These are phyloP conservation scores for Ephydatia muelleri DNA, from an alignment of 37 sponge, comb jelly and placozoan genomes.

Conservation along the genomic window DNA sequence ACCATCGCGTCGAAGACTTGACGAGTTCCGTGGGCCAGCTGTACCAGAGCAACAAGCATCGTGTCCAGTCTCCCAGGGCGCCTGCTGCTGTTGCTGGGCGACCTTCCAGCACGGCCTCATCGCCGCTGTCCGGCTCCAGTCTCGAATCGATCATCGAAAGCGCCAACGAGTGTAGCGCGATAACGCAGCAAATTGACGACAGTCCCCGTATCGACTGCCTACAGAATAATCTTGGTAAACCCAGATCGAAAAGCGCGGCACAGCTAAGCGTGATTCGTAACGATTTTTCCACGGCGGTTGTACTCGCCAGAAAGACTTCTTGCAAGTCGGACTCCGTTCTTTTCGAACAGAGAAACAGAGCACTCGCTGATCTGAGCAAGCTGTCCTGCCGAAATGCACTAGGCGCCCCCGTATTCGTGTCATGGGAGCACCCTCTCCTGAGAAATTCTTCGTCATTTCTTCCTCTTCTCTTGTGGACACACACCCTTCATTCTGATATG, in stretches of 20 bases:
- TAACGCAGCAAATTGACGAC: too few relatives aligned
- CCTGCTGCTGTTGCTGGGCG: background rate
- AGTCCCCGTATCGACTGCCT: background rate
- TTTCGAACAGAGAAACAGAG: background rate
- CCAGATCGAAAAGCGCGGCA: slow-evolving; percentile 21
- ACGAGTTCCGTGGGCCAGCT: slow-evolving; percentile 30
- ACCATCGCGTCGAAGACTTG: slow-evolving; percentile 25
- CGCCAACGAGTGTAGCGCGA: background rate
- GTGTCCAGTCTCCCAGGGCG: too few relatives aligned
- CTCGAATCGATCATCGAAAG: slow-evolving; percentile 23
- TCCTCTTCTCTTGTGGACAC: too few relatives aligned
- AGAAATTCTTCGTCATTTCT: too few relatives aligned
- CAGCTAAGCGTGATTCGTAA: slow-evolving; percentile 33
- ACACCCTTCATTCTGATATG: too few relatives aligned
- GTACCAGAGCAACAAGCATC: background rate
- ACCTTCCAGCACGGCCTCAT: background rate
- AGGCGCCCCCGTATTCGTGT: too few relatives aligned
- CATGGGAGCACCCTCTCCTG: too few relatives aligned
- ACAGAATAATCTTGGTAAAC: slow-evolving; percentile 23
- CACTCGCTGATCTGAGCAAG: too few relatives aligned
- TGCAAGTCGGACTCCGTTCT: slow-evolving; percentile 22
- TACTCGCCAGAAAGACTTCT: background rate
- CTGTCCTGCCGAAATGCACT: too few relatives aligned
- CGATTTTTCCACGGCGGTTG: background rate
- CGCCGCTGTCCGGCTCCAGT: background rate